These are phyloP conservation scores for Eumerus sabulonum DNA, from an alignment of 2,888 invertebrate species.

Conservation along the genomic window DNA sequence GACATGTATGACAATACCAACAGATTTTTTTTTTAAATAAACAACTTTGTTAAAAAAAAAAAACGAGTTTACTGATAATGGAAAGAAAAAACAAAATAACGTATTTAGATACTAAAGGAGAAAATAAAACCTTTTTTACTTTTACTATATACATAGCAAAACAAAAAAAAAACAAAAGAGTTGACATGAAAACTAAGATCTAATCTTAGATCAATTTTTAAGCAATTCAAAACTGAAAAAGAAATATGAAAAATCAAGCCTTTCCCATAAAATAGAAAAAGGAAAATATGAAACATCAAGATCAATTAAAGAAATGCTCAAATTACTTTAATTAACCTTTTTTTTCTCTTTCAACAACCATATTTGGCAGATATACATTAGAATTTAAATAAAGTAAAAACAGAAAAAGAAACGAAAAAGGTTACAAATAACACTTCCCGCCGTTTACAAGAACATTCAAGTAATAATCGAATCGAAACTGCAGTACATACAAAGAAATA, in stretches of 20 bases:
- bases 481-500: slow-evolving; percentile 52
- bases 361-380: slow-evolving; percentile 40
- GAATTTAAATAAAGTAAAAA: slow-evolving; percentile 3
- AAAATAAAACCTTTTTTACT: slow-evolving; percentile 61
- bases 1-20: slow-evolving; percentile 68
- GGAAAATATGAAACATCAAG: slow-evolving; percentile 8
- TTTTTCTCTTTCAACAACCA: slow-evolving; percentile 1
- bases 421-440: slow-evolving; percentile 65
- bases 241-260: slow-evolving; percentile 48
- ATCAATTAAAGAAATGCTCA: slow-evolving; percentile 17
- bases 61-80: slow-evolving; percentile 65
- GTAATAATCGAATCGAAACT: slow-evolving; percentile 61
- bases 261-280: slow-evolving; percentile 35
- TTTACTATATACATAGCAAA: slow-evolving; percentile 59
- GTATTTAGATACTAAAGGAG: slow-evolving; percentile 56
- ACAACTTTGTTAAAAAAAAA: slow-evolving; percentile 46
- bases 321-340: slow-evolving; percentile 29
- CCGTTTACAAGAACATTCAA: slow-evolving; percentile 61
- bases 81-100: slow-evolving; percentile 39
- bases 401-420: neutral
- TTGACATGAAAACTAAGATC: slow-evolving; percentile 52
- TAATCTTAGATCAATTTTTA: slow-evolving; percentile 47
- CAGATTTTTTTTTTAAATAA: slow-evolving; percentile 48
- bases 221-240: slow-evolving; percentile 71
- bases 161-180: slow-evolving; percentile 47